These are phyloP conservation scores for Brachionus koreanus DNA, from an alignment of 1,140 invertebrate genomes.

Conservation along the genomic window DNA sequence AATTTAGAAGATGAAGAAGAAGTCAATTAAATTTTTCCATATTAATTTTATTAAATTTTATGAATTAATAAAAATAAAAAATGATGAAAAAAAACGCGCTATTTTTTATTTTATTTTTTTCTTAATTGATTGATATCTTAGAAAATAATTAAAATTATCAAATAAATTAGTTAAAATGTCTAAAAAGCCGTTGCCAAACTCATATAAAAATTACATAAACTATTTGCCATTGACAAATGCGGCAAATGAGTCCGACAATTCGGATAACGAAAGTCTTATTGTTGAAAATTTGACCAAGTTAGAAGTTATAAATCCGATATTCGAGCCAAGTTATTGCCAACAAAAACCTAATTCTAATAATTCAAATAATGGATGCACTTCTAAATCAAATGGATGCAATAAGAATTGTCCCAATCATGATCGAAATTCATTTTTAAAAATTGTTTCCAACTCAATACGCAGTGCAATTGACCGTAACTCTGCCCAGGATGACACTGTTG, in stretches of 20 bases:
- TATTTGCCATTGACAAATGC: background rate
- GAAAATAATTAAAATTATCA: background rate
- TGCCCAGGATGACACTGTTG: background rate
- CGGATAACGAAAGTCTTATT: background rate
- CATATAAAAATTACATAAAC: slow-evolving; percentile 10
- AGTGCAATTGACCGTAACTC: background rate
- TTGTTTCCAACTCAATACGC: background rate
- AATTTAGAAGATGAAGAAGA: background rate
- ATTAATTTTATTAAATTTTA: background rate
- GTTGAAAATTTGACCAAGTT: background rate
- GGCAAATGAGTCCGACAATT: background rate
- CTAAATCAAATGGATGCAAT: background rate
- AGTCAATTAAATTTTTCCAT: background rate
- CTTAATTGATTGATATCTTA: background rate
- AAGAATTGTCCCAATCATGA: background rate
- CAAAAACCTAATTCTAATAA: background rate
- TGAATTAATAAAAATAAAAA: background rate
- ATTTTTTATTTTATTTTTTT: background rate
- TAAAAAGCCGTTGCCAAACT: background rate
- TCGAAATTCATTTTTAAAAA: slow-evolving; percentile 10
- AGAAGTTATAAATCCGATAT: background rate
- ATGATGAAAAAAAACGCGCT: background rate
- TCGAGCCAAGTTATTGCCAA: background rate
- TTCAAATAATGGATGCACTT: background rate
- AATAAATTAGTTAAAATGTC: background rate